Conservation (phyloP, 2,797 vertebrate genomes). For the Etheostoma perlongum region DNA sequence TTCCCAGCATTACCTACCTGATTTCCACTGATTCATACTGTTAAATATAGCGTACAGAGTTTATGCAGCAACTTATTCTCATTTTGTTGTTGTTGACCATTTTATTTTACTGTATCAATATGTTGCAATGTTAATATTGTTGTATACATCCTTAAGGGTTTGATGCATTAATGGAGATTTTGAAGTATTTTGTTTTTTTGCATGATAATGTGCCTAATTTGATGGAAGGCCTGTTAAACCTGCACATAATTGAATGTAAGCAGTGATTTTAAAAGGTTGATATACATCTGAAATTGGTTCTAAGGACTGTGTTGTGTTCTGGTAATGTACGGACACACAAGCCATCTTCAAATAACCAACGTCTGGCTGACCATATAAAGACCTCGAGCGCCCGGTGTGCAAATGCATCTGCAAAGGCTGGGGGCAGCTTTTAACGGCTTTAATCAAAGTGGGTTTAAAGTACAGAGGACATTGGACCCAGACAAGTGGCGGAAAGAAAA, state of each 20-base stretch:
- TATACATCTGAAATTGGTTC: not conserved
- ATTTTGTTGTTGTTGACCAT: slow-evolving; percentile 2
- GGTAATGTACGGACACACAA: slow-evolving; percentile 29
- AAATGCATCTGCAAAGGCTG: slow-evolving; percentile 38
- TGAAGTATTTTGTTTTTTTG: slow-evolving; percentile 7
- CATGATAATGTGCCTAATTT: slow-evolving; percentile 27
- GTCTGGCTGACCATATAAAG: slow-evolving; percentile 64
- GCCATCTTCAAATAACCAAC: not conserved
- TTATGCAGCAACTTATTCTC: slow-evolving; percentile 57
- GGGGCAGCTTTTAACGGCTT: slow-evolving; percentile 70
- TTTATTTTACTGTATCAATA: slow-evolving; percentile 1
- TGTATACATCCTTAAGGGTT: slow-evolving; percentile 12
- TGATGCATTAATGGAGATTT: not conserved
- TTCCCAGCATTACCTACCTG: slow-evolving; percentile 49
- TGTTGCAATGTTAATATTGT: slow-evolving; percentile 10
- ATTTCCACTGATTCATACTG: slow-evolving; percentile 44
- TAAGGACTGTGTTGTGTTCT: slow-evolving; percentile 27
- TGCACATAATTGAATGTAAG: slow-evolving; percentile 53
- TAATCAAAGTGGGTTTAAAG: slow-evolving; percentile 53
- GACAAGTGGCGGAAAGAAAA: slow-evolving; percentile 31
- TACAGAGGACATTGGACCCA: slow-evolving; percentile 44
- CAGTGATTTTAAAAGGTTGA: slow-evolving; percentile 23
- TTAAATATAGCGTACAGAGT: slow-evolving; percentile 53
- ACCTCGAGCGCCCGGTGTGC: slow-evolving; percentile 4
- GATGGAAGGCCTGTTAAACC: not conserved